Base-by-base conservation (phyloP, 2,797 vertebrate species). In the Acestrorhynchus altus region DNA sequence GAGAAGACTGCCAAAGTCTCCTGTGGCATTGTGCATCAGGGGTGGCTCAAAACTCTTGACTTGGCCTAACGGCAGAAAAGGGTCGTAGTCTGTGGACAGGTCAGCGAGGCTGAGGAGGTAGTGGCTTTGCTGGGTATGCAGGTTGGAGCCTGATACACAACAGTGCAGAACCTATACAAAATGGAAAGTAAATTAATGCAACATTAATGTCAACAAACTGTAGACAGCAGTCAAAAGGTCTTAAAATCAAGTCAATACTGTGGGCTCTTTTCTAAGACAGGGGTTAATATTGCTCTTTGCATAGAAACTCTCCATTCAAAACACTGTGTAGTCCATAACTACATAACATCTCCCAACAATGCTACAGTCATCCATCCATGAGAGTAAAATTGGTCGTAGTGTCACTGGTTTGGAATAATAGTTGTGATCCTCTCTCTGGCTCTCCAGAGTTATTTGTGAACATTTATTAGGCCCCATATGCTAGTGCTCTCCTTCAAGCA, bases 91-190 rank as follows among this genome's bases (percentile, higher is more conserved):
- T 7, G 91, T 86, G 54, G 94, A 96, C 84, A 99, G 90, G 88
- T 99, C 97, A 0, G 98, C 95, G 88, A 99, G 91, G 65, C 93
- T 97, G 87, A 99, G 90, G 59, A 96, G 94, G 26, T 97, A 97
- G 88, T 95, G 96, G 90, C 95, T 98, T 85, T 98, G 98, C 81
- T 98, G 97, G 4, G 94, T 96, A 71, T 97, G 96, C 0, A 97
- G 94, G 87, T 92, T 96, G 46, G 97, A 98, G 77, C 97, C 96
- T 0, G 95, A 96, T 78, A 98, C 95, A 61, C 97, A 99, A 77
- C 96, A 97, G 90, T 99, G 97, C 40, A 99, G 92, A 80, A 98
- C 96, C 98, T 96, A 74, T 63, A 39, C 0, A n/a, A 12, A 72
- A 1, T 51, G 0, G 24, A 28, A 76, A 28, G 11, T 47, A 69